Percentiles rank a stretch among this genome's conserved stretches.
Evolutionary conservation across 2,797 vertebrate species (phyloP).

Genomic region (Sebastes dallii): DNA sequence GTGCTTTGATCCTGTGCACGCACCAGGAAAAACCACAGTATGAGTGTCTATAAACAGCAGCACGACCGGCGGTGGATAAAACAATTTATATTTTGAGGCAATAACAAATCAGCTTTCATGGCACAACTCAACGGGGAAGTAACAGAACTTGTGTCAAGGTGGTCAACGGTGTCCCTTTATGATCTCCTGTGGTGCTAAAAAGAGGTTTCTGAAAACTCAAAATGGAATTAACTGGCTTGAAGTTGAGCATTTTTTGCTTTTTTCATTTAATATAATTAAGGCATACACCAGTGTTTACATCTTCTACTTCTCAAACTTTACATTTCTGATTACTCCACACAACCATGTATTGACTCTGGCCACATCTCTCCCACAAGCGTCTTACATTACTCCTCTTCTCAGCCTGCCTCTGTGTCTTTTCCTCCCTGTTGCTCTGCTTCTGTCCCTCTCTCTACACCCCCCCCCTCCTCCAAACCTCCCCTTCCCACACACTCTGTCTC

Average conservation of each 20-base stretch:
- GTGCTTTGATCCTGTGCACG: slow-evolving; percentile 20
- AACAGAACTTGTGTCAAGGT: neutral
- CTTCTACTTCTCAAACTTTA: neutral
- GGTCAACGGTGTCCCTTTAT: neutral
- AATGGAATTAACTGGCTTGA: neutral
- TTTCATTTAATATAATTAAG: neutral
- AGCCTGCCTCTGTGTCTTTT: slow-evolving; percentile 34
- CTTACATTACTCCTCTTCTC: slow-evolving; percentile 26
- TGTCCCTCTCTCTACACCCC: slow-evolving; percentile 33
- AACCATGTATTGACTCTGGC: slow-evolving; percentile 15
- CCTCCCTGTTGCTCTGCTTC: slow-evolving; percentile 49
- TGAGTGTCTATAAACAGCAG: slow-evolving; percentile 28
- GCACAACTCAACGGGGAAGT: neutral
- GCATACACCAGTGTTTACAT: slow-evolving; percentile 6
- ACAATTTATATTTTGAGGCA: neutral
- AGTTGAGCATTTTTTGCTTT: neutral
- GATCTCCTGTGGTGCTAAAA: neutral
- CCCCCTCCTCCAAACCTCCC: slow-evolving; percentile 50
- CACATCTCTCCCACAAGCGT: neutral
- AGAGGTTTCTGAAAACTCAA: neutral
- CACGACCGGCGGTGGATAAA: neutral
- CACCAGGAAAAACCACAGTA: slow-evolving; percentile 1
- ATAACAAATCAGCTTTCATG: slow-evolving; percentile 21
- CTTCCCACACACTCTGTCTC: slow-evolving; percentile 73
- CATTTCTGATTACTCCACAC: slow-evolving; percentile 25